These are phyloP conservation scores for Protophormia terraenovae DNA, from an alignment of 2,888 invertebrate species.

Conservation along the genomic window DNA sequence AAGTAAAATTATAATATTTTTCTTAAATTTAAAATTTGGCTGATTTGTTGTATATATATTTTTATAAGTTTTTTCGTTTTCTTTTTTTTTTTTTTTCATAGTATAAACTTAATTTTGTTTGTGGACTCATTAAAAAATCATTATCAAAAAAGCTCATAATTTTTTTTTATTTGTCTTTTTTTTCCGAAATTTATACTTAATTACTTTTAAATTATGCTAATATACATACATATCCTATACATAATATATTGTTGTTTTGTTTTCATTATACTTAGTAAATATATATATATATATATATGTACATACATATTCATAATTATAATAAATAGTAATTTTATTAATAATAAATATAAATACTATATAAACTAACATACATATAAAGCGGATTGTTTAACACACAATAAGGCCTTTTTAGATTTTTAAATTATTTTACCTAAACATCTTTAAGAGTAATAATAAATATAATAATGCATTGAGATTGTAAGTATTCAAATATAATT, in stretches of 20 bases:
- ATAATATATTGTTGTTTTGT: slow-evolving; percentile 10
- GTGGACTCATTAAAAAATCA: slow-evolving; percentile 57
- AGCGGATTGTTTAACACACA: slow-evolving; percentile 38
- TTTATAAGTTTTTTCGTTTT: slow-evolving; percentile 24
- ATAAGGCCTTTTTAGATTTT: slow-evolving; percentile 59
- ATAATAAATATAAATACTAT: background rate
- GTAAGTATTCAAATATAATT: background rate
- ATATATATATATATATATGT: slow-evolving; percentile 9
- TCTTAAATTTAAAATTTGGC: slow-evolving; percentile 6
- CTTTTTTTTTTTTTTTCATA: slow-evolving; percentile 57
- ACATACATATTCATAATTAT: background rate
- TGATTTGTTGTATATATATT: background rate
- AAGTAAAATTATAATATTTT: slow-evolving; percentile 67
- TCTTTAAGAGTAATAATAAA: background rate
- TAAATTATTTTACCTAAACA: slow-evolving; percentile 2
- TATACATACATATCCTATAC: background rate
- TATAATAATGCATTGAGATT: background rate
- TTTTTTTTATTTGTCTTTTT: background rate
- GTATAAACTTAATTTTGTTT: slow-evolving; percentile 69
- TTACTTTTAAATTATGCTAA: background rate
- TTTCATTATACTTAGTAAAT: background rate
- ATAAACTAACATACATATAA: slow-evolving; percentile 30
- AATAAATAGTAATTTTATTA: background rate
- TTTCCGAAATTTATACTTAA: slow-evolving; percentile 13
- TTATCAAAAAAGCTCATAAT: slow-evolving; percentile 68